Evolutionary conservation across 23 tunicate species (phyloP), one percentile per base, ranked within the genome.

Genomic region (Ciona savignyi): DNA sequence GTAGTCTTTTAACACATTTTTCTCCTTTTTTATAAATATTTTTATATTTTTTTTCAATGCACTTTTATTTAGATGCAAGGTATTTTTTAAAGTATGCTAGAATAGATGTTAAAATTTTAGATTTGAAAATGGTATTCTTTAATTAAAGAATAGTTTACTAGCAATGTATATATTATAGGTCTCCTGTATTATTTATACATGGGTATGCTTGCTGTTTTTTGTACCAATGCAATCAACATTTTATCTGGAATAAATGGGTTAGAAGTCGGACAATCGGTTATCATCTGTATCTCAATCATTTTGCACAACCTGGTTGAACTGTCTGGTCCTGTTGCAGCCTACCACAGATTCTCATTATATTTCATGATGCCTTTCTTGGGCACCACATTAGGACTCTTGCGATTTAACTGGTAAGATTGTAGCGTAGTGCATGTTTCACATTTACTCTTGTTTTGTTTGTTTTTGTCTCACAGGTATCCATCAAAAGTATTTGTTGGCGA

Each of bases 311-410:
- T 88, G 11, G 30, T 83, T 31, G 99, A 95, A 63, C 25, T 88
- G 21, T 34, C 26, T 32, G 77, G 92, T 9, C 77, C 74, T 26
- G 83, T 70, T 19, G 60, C 97, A 2, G 26, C 83, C 15, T 75
- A 90, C 60, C 96, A 95, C 63, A 27, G 25, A 23, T 75, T 90
- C 29, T 95, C 96, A 32, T 49, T 88, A 9, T 82, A 77, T 56
- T 83, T 95, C 62, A 95, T 95, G 99, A n/a, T 95, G 49, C 99
- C 99, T 3, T 95, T 95, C 70, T 62, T 88, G 20, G 90, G 78
- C 33, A 68, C 81, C 0, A 25, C 85, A n/a, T n/a, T 90, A 29
- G 97, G 87, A 61, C 65, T 90, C 26, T 68, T 83, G 31, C 51
- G 75, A n/a, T 70, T 73, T 63, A 82, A 90, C 61, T 83, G 97